A percentile compares a stretch with the other conserved stretches of the same genome.
Evolutionary conservation across 2,797 vertebrate genomes (phyloP).

Genomic region (Leuciscus waleckii): DNA sequence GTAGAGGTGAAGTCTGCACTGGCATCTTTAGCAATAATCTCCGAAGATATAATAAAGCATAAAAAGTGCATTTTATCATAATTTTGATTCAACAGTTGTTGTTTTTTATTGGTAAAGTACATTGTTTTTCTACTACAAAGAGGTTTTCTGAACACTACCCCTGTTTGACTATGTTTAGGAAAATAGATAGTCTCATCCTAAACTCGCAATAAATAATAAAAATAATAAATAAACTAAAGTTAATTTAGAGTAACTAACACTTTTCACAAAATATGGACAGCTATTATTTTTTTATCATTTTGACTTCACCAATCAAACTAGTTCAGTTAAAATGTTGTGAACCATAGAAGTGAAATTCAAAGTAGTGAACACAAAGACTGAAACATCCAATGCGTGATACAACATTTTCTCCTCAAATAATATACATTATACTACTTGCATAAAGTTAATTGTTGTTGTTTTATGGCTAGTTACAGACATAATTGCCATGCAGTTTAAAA

Average conservation of each 20-base stretch:
- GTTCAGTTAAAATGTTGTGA: neutral
- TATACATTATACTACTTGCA: neutral
- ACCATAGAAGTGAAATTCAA: neutral
- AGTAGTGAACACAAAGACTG: neutral
- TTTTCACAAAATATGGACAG: neutral
- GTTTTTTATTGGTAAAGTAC: neutral
- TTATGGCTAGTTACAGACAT: neutral
- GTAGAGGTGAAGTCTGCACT: conserved; percentile 66
- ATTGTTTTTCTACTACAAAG: neutral
- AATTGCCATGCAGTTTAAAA: neutral
- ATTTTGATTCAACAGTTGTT: neutral
- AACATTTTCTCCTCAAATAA: neutral
- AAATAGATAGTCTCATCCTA: neutral
- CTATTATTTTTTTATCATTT: neutral
- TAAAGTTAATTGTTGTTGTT: neutral
- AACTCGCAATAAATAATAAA: neutral
- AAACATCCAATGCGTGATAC: neutral
- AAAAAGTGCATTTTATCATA: neutral
- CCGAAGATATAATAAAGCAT: conserved; percentile 18
- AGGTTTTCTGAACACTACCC: neutral
- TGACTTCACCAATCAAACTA: neutral
- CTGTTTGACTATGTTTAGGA: neutral
- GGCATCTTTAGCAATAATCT: conserved; percentile 87
- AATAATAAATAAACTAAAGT: neutral
- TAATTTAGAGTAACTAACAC: neutral